Percentiles rank a stretch among this genome's conserved stretches.
Conservation (phyloP, 2,888 invertebrate genomes). For the Seira ritae region DNA sequence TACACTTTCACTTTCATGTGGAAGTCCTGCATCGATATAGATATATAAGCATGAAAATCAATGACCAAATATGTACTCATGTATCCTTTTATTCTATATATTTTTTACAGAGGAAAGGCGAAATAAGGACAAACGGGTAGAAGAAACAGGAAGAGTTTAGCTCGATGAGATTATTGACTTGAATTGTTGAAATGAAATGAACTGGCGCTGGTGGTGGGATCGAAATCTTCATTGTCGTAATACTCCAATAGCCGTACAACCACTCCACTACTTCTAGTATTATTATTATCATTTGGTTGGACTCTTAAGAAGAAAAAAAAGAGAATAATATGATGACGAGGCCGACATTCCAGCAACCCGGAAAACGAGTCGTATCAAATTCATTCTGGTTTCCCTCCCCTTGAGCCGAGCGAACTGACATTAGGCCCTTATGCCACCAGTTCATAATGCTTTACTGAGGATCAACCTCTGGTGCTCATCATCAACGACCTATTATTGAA, state of each 20-base stretch:
- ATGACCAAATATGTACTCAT: not conserved
- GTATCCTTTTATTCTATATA: slow-evolving; percentile 22
- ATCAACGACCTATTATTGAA: slow-evolving; percentile 58
- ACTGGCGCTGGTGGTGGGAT: slow-evolving; percentile 60
- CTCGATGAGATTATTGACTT: slow-evolving; percentile 57
- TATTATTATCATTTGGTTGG: not conserved
- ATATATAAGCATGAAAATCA: too few relatives aligned
- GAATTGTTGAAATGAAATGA: slow-evolving; percentile 59
- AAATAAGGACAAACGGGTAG: slow-evolving; percentile 12
- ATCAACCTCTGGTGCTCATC: slow-evolving; percentile 63
- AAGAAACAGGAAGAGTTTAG: slow-evolving; percentile 26
- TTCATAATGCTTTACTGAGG: slow-evolving; percentile 58
- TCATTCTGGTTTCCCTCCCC: not conserved
- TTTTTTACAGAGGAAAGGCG: slow-evolving; percentile 42
- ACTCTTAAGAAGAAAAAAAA: not conserved
- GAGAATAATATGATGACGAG: not conserved
- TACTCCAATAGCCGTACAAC: slow-evolving; percentile 6
- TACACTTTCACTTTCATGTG: not conserved
- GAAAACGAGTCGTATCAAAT: slow-evolving; percentile 3
- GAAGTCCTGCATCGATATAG: too few relatives aligned
- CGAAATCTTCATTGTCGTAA: slow-evolving; percentile 34
- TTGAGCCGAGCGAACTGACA: not conserved
- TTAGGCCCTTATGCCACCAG: slow-evolving; percentile 55
- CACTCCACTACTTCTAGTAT: not conserved
- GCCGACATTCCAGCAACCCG: not conserved